These are phyloP conservation scores for Hypothenemus hampei DNA, from an alignment of 1,140 invertebrate species.

Conservation along the genomic window DNA sequence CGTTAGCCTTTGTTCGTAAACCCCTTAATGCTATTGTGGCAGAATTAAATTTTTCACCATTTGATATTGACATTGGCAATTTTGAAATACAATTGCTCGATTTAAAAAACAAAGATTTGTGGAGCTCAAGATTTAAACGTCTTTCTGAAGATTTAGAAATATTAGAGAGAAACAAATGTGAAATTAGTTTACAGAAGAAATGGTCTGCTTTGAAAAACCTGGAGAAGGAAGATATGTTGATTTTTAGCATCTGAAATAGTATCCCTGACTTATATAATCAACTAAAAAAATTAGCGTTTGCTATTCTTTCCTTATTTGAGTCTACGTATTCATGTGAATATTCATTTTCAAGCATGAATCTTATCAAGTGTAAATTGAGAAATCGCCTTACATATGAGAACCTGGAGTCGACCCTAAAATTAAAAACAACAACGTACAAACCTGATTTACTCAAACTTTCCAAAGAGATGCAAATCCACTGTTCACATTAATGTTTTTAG, in stretches of 20 bases:
- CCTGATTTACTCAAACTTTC: constrained; percentile 24
- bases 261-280: constrained; percentile 34
- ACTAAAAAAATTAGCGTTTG: constrained; percentile 36
- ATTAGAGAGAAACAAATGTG: constrained; percentile 35
- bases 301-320: constrained; percentile 28
- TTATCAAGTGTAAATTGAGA: constrained; percentile 39
- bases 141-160: constrained; percentile 33
- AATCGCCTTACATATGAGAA: constrained; percentile 37
- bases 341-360: constrained; percentile 35
- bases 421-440: constrained; percentile 31
- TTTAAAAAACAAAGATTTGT: constrained; percentile 37
- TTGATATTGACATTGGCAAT: constrained; percentile 35
- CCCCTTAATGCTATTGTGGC: constrained; percentile 37
- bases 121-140: constrained; percentile 25
- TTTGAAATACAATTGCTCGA: constrained; percentile 37
- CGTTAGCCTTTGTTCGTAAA: constrained; percentile 37
- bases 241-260: constrained; percentile 37
- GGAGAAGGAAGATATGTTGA: constrained; percentile 29
- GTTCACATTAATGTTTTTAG: constrained; percentile 26
- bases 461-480: constrained; percentile 25
- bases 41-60: constrained; percentile 34
- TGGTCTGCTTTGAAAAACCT: constrained; percentile 35
- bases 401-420: constrained; percentile 32
- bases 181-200: constrained; percentile 29
- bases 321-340: constrained; percentile 37